These are phyloP conservation scores for Eumaeus atala DNA, from an alignment of 1,140 invertebrate genomes.

Conservation along the genomic window DNA sequence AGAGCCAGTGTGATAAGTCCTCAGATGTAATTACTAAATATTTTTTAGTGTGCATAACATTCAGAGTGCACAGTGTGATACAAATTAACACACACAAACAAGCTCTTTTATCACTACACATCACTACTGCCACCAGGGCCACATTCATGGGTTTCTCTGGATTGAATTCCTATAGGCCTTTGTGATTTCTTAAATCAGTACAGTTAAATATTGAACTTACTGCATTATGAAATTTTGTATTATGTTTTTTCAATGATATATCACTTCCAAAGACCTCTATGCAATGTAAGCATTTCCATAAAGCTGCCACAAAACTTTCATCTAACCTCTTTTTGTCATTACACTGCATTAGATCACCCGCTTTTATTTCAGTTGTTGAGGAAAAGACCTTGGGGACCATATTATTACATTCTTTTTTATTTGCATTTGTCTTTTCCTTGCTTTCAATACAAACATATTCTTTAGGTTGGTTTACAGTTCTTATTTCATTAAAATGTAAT, in stretches of 20 bases:
- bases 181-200: no score
- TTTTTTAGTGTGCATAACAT: no score
- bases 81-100: no score
- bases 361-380: conserved; percentile 22
- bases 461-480: not conserved
- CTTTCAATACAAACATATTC: conserved; percentile 1
- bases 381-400: conserved; percentile 24
- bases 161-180: no score
- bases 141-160: no score
- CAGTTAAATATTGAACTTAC: conserved; percentile 26
- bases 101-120: no score
- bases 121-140: no score
- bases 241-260: conserved; percentile 33
- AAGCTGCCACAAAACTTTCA: conserved; percentile 17
- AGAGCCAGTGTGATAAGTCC: no score
- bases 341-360: conserved; percentile 27
- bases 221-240: conserved; percentile 27
- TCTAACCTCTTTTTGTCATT: conserved; percentile 22
- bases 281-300: conserved; percentile 43
- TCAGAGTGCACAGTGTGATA: no score
- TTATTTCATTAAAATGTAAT: conserved; percentile 19
- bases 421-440: conserved; percentile 13
- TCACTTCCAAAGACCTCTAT: conserved; percentile 33
- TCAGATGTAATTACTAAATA: not conserved
- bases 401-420: conserved; percentile 11